phyloP scores from a whole-genome alignment of 2,888 invertebrate genomes.

The Pachliopta kotzebuea region DNA sequence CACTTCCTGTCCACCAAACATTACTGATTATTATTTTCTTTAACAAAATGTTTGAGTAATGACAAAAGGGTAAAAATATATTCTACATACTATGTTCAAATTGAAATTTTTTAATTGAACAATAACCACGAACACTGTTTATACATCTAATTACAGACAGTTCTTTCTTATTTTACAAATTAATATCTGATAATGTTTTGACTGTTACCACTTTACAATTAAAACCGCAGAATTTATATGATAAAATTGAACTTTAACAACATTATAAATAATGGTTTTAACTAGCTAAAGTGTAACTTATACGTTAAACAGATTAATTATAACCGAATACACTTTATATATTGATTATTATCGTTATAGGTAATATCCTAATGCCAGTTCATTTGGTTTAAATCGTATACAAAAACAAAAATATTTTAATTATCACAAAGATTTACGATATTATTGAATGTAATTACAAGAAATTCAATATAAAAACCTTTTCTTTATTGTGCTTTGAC shows the following conservation, averaged over 20 bases:
- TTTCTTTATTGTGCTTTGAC: too few relatives aligned
- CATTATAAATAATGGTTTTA: not conserved
- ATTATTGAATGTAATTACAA: not conserved
- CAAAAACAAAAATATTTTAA: not conserved
- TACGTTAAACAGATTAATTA: not conserved
- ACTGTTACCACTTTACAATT: not conserved
- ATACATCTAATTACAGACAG: too few relatives aligned
- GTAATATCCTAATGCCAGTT: not conserved
- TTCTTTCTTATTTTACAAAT: too few relatives aligned
- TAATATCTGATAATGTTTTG: too few relatives aligned
- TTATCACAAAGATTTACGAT: not conserved
- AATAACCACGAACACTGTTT: too few relatives aligned
- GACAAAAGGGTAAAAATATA: too few relatives aligned
- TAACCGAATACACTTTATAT: not conserved
- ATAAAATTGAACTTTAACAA: not conserved
- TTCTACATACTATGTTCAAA: too few relatives aligned
- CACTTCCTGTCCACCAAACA: too few relatives aligned
- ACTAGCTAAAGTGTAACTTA: not conserved
- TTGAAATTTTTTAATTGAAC: too few relatives aligned
- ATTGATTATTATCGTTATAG: not conserved
- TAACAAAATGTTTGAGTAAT: too few relatives aligned
- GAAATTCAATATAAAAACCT: too few relatives aligned
- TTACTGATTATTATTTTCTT: too few relatives aligned
- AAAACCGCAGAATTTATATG: not conserved
- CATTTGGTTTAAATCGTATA: not conserved